A percentile compares a stretch with the other conserved stretches of the same genome.
Evolutionary conservation across 2,888 invertebrate genomes (phyloP).

Genomic region (Machimus rusticus): DNA sequence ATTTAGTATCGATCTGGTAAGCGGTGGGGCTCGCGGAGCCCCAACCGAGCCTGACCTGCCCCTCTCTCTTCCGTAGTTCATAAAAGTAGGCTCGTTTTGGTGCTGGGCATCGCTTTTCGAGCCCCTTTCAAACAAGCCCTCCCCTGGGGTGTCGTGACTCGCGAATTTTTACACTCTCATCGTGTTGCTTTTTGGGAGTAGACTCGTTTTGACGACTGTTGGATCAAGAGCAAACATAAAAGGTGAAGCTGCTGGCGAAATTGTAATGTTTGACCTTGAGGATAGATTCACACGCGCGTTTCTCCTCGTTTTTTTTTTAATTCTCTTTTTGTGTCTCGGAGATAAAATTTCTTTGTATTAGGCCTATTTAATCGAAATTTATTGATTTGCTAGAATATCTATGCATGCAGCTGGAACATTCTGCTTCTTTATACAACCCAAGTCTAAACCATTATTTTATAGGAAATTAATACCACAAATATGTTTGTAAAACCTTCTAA

Average conservation of each 20-base stretch:
- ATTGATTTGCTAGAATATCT: background rate
- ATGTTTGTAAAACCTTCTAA: background rate
- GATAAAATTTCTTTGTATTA: background rate
- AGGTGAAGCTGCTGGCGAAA: background rate
- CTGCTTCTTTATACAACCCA: background rate
- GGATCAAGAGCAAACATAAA: background rate
- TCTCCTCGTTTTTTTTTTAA: background rate
- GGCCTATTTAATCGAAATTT: background rate
- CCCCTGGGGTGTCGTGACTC: background rate
- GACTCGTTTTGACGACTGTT: background rate
- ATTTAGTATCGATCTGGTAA: background rate
- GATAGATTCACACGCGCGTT: background rate
- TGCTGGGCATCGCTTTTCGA: background rate
- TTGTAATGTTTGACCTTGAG: conserved; percentile 3
- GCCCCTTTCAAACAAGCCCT: background rate
- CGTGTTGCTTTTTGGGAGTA: background rate
- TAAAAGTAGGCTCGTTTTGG: background rate
- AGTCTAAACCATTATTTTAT: background rate
- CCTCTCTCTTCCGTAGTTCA: background rate
- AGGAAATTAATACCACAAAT: background rate
- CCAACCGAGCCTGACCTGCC: background rate
- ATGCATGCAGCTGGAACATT: background rate
- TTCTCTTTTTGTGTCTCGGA: background rate
- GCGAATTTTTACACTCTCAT: background rate
- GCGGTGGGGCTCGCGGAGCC: background rate